These are phyloP conservation scores for Agrochola litura DNA, from an alignment of 2,888 invertebrate genomes.

Conservation along the genomic window DNA sequence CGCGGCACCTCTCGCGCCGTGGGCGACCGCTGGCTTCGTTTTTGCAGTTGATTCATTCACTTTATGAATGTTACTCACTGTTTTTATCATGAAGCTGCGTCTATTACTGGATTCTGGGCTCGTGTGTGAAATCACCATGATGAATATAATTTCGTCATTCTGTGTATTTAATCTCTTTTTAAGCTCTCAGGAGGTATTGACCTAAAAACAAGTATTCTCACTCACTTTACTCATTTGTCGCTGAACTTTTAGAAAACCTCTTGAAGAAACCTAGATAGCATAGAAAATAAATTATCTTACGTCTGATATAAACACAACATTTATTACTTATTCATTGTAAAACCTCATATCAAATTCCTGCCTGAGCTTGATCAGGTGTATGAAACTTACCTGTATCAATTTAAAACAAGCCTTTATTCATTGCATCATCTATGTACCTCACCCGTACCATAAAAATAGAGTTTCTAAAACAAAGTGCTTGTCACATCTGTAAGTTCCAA, in stretches of 20 bases:
- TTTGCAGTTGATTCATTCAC: constrained; percentile 78
- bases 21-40: constrained; percentile 69
- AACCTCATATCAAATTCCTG: neutral
- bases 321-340: neutral
- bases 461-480: neutral
- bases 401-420: neutral
- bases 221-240: neutral
- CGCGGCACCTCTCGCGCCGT: constrained; percentile 56
- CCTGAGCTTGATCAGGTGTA: neutral
- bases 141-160: constrained; percentile 17
- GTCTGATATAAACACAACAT: neutral
- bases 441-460: too few species aligned
- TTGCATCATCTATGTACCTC: neutral
- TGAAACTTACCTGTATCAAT: neutral
- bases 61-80: constrained; percentile 62
- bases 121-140: constrained; percentile 37
- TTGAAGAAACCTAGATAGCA: neutral
- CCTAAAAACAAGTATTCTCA: constrained; percentile 1
- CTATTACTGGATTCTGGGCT: constrained; percentile 49
- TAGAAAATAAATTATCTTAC: neutral
- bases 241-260: neutral
- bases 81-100: constrained; percentile 50
- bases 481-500: neutral
- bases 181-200: neutral
- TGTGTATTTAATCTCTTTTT: neutral